A percentile compares a stretch with the other conserved stretches of the same genome.
phyloP scores from a whole-genome alignment of 2,888 invertebrate species.

The Lasioglossum marginatum region DNA sequence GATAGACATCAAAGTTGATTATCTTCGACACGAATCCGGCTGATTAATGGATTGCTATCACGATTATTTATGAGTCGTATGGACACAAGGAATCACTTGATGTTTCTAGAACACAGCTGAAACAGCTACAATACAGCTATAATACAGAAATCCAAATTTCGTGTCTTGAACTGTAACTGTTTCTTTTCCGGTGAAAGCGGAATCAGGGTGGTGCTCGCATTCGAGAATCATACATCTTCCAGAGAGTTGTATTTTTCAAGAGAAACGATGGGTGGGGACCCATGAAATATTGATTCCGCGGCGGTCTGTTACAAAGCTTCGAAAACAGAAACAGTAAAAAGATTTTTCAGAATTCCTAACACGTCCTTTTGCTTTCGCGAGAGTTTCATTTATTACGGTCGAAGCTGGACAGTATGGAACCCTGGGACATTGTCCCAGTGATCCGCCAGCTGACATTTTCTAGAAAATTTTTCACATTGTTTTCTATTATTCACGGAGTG shows the following conservation, averaged over 20 bases:
- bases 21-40: neutral
- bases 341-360: constrained; percentile 11
- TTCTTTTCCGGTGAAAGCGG: neutral
- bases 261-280: neutral
- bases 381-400: neutral
- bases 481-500: too few relatives aligned
- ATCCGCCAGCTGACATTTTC: too few relatives aligned
- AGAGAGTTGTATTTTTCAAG: constrained; percentile 5
- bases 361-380: neutral
- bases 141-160: neutral
- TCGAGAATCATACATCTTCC: neutral
- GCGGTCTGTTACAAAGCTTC: neutral
- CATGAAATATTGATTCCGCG: neutral
- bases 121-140: neutral
- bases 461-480: too few relatives aligned
- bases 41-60: neutral
- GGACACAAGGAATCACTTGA: neutral
- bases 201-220: neutral
- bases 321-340: neutral
- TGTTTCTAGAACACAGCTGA: too few relatives aligned
- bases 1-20: neutral
- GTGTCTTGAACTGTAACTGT: neutral
- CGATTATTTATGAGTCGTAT: neutral
- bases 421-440: neutral
- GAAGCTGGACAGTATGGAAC: neutral